phyloP scores from a whole-genome alignment of 2,888 invertebrate species.

The Polia nebulosa region DNA sequence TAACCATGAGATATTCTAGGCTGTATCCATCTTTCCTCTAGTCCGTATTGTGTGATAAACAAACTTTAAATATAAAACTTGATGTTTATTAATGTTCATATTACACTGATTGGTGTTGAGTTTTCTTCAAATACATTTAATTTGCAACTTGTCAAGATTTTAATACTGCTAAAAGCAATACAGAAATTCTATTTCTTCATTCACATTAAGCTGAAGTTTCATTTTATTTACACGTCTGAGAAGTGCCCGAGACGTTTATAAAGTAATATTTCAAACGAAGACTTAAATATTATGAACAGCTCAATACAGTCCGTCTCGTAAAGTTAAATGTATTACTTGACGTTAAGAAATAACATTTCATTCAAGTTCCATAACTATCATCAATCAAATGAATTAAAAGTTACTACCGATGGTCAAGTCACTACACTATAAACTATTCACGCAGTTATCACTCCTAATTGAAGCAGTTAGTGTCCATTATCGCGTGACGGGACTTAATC shows the following conservation, averaged over 20 bases:
- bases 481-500: slow-evolving; percentile 52
- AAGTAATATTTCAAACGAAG: slow-evolving; percentile 32
- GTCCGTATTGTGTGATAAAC: no score
- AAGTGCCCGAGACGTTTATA: slow-evolving; percentile 8
- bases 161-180: slow-evolving; percentile 8
- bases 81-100: neutral
- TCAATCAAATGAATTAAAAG: slow-evolving; percentile 62
- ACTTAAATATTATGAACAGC: slow-evolving; percentile 26
- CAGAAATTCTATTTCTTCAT: slow-evolving; percentile 14
- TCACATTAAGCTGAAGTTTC: slow-evolving; percentile 16
- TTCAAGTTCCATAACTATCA: slow-evolving; percentile 27
- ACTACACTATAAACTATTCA: slow-evolving; percentile 21
- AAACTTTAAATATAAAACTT: neutral
- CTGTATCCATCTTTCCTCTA: no score
- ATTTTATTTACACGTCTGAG: slow-evolving; percentile 28
- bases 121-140: neutral
- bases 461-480: slow-evolving; percentile 38
- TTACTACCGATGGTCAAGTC: slow-evolving; percentile 44
- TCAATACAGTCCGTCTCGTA: slow-evolving; percentile 3
- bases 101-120: neutral
- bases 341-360: slow-evolving; percentile 33
- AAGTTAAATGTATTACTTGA: slow-evolving; percentile 17
- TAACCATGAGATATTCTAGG: no score
- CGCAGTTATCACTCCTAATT: slow-evolving; percentile 44
- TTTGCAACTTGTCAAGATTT: slow-evolving; percentile 6